phyloP scores from a whole-genome alignment of 2,888 invertebrate genomes.

The Pelosia muscerda region DNA sequence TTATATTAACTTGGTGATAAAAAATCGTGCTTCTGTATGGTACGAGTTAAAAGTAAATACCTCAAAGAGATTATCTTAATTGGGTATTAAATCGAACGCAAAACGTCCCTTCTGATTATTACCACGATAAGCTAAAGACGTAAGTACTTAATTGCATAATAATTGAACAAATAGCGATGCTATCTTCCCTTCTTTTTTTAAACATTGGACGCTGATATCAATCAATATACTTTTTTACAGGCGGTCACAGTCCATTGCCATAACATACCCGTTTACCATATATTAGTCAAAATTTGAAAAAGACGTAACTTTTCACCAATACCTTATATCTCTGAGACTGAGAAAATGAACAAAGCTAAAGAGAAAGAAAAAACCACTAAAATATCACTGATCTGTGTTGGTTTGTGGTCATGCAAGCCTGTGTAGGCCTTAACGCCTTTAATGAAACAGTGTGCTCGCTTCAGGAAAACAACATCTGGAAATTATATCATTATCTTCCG shows the following conservation, averaged over 20 bases:
- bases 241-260: no score
- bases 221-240: not conserved
- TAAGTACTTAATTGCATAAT: constrained; percentile 10
- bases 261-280: no score
- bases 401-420: not conserved
- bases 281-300: not conserved
- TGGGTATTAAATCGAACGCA: not conserved
- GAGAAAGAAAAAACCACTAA: not conserved
- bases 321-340: not conserved
- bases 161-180: not conserved
- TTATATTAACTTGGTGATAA: not conserved
- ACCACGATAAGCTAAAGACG: not conserved
- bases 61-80: not conserved
- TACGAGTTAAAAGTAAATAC: not conserved
- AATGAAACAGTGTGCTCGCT: constrained; percentile 56
- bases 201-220: not conserved
- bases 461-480: constrained; percentile 61
- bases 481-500: constrained; percentile 75
- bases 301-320: not conserved
- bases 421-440: constrained; percentile 59
- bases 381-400: not conserved
- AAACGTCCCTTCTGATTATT: not conserved
- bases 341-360: not conserved
- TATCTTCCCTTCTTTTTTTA: constrained; percentile 2
- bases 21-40: not conserved